A percentile compares a stretch with the other conserved stretches of the same genome.
phyloP scores from a whole-genome alignment of 2,888 invertebrate genomes.

The Amphipyra berbera region DNA sequence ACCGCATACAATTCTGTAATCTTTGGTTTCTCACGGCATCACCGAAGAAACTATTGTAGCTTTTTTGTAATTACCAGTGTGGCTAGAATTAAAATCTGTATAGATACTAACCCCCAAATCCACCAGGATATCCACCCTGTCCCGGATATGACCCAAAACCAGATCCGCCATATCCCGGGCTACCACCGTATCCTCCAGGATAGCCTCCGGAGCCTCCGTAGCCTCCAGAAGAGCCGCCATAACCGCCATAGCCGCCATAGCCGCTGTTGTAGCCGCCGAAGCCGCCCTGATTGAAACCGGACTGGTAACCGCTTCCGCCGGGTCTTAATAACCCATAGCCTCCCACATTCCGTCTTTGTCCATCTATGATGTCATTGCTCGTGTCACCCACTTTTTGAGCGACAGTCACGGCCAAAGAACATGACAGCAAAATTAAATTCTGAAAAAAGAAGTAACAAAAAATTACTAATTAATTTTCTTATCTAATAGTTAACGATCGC shows the following conservation, averaged over 20 bases:
- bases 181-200: slow-evolving; percentile 19
- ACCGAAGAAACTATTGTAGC: no score
- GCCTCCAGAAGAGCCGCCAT: slow-evolving; percentile 23
- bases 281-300: slow-evolving; percentile 60
- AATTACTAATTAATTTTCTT: slow-evolving; percentile 22
- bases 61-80: no score
- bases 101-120: slow-evolving; percentile 44
- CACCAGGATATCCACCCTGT: slow-evolving; percentile 45
- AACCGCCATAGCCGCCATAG: slow-evolving; percentile 37
- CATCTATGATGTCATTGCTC: slow-evolving; percentile 66
- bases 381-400: slow-evolving; percentile 74
- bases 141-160: slow-evolving; percentile 46
- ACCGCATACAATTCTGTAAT: no score
- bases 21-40: no score
- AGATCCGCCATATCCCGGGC: slow-evolving; percentile 8
- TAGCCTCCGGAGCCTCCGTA: slow-evolving; percentile 33
- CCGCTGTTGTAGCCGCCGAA: slow-evolving; percentile 57
- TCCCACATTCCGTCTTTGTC: slow-evolving; percentile 71
- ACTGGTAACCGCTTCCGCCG: slow-evolving; percentile 59
- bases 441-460: slow-evolving; percentile 64
- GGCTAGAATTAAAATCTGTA: no score
- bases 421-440: slow-evolving; percentile 74
- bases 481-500: slow-evolving; percentile 32
- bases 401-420: slow-evolving; percentile 71
- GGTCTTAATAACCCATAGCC: slow-evolving; percentile 80